Percentiles rank a stretch among this genome's conserved stretches.
phyloP scores from a whole-genome alignment of 2,888 invertebrate genomes.

The Agonopterix alstromeriana region DNA sequence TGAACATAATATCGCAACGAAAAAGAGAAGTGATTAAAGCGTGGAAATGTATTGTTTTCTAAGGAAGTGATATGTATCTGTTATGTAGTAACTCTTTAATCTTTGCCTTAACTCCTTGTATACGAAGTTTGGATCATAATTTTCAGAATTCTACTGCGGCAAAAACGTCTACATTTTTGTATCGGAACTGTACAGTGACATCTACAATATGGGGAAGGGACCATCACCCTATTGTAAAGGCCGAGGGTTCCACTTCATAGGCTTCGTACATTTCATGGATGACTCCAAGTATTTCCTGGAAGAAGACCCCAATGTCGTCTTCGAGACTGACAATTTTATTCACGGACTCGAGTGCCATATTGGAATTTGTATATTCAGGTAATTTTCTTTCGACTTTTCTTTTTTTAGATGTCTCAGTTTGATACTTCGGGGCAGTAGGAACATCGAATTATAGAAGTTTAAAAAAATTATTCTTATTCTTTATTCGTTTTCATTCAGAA shows the following conservation, averaged over 20 bases:
- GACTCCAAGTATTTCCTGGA: slow-evolving; percentile 54
- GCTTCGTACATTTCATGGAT: slow-evolving; percentile 59
- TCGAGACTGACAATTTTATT: slow-evolving; percentile 58
- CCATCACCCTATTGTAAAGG: slow-evolving; percentile 52
- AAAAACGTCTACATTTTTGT: slow-evolving; percentile 61
- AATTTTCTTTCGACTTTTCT: slow-evolving; percentile 4
- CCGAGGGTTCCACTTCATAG: slow-evolving; percentile 56
- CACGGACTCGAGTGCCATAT: slow-evolving; percentile 63
- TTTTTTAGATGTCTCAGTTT: too few species aligned
- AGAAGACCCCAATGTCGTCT: slow-evolving; percentile 55
- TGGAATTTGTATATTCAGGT: slow-evolving; percentile 61
- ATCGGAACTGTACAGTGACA: slow-evolving; percentile 62
- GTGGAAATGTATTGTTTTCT: too few species aligned
- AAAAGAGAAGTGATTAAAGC: too few species aligned
- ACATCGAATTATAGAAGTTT: too few species aligned
- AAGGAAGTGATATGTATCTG: too few species aligned
- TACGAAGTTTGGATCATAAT: too few species aligned
- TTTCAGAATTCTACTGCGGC: slow-evolving; percentile 61
- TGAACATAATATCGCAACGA: too few species aligned
- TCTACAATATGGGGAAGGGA: slow-evolving; percentile 58
- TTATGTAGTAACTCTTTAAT: too few species aligned
- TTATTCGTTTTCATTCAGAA: too few species aligned
- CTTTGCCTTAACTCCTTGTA: too few species aligned
- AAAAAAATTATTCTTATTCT: too few species aligned
- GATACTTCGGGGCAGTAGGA: too few species aligned